Percentiles rank a stretch among this genome's conserved stretches.
Evolutionary conservation across 1,140 invertebrate genomes (phyloP).

Genomic region (Drosophila jambulina): DNA sequence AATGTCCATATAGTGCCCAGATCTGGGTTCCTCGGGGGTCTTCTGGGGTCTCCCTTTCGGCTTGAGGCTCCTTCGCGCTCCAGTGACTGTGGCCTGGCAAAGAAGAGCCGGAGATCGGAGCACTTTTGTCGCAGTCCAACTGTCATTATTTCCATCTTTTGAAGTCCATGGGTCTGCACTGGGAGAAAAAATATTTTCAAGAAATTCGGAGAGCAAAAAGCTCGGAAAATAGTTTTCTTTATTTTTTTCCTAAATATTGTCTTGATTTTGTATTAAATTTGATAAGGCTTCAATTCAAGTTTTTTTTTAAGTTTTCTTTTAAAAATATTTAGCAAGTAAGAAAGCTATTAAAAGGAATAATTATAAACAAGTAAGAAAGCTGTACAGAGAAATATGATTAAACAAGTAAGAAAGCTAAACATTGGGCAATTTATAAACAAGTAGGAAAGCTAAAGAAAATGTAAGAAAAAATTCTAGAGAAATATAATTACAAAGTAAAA

Average conservation of each 20-base stretch:
- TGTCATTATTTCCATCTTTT: constrained; percentile 30
- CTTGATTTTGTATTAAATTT: not conserved
- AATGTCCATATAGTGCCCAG: constrained; percentile 16
- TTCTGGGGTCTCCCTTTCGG: not conserved
- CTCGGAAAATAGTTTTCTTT: not conserved
- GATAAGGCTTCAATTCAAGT: no score
- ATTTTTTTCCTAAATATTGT: not conserved
- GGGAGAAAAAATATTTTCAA: not conserved
- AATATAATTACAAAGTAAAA: no score
- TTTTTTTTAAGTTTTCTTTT: no score
- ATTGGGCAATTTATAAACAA: no score
- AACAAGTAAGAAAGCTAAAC: no score
- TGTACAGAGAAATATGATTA: no score
- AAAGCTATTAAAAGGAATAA: no score
- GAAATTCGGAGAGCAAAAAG: not conserved
- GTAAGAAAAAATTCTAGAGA: no score
- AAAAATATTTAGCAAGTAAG: no score
- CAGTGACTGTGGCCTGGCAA: constrained; percentile 67
- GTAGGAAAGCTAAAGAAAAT: no score
- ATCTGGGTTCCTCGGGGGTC: constrained; percentile 3
- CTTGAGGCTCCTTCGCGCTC: constrained; percentile 60
- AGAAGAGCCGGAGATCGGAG: constrained; percentile 20
- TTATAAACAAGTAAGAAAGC: no score
- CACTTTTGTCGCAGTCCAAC: constrained; percentile 43
- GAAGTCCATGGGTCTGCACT: constrained; percentile 9